These are phyloP conservation scores for Siphlonurus alternatus DNA, from an alignment of 2,888 invertebrate species.

Conservation along the genomic window DNA sequence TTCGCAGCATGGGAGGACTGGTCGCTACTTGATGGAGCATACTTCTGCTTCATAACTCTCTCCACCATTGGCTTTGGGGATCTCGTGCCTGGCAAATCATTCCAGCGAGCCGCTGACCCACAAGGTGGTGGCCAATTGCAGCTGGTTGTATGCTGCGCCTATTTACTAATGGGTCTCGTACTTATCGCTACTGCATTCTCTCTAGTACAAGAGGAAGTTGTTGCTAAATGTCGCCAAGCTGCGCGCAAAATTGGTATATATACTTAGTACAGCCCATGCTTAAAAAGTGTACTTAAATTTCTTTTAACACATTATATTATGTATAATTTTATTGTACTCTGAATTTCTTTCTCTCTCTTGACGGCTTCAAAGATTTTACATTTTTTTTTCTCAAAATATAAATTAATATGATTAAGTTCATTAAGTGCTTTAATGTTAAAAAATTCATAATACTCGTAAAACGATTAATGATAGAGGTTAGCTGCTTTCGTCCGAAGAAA, in stretches of 20 bases:
- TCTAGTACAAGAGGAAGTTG: conserved; percentile 63
- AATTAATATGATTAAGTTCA: too few relatives aligned
- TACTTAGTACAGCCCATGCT: too few relatives aligned
- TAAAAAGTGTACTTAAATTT: too few relatives aligned
- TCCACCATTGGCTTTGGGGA: conserved; percentile 72
- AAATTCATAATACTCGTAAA: too few relatives aligned
- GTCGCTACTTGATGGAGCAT: conserved; percentile 64
- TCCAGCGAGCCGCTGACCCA: conserved; percentile 14
- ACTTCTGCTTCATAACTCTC: conserved; percentile 71
- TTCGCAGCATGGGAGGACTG: conserved; percentile 69
- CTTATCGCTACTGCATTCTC: conserved; percentile 74
- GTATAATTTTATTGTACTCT: too few relatives aligned
- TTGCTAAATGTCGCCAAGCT: conserved; percentile 29
- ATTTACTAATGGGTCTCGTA: conserved; percentile 59
- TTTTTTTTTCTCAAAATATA: too few relatives aligned
- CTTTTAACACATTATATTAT: too few relatives aligned
- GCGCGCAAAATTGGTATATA: not conserved
- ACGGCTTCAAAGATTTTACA: too few relatives aligned
- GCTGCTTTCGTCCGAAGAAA: too few relatives aligned
- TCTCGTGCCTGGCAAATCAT: conserved; percentile 43
- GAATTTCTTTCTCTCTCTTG: too few relatives aligned
- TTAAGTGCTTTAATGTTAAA: too few relatives aligned
- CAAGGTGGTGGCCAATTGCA: conserved; percentile 39
- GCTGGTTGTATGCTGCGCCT: conserved; percentile 61
- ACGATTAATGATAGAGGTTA: too few relatives aligned